Conservation (phyloP, 2,797 vertebrate species). For the Toxotes lorentzi region DNA sequence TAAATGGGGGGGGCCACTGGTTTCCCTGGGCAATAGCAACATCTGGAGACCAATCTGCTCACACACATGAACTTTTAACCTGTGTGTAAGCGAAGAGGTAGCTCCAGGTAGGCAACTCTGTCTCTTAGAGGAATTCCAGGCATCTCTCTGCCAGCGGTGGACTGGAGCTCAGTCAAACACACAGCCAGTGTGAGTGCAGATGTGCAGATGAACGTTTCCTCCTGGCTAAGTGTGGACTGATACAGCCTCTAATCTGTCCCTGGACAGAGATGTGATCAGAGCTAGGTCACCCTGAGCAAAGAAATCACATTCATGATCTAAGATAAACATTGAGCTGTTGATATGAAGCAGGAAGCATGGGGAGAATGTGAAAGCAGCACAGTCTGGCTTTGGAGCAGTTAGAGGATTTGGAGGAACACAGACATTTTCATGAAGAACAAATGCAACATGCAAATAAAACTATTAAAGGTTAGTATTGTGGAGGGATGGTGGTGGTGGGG, state of each 20-base stretch:
- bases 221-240: constrained; percentile 5
- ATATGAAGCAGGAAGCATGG: constrained; percentile 6
- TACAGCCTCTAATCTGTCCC: constrained; percentile 2
- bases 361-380: not conserved
- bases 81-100: not conserved
- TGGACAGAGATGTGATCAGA: not conserved
- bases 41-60: constrained; percentile 50
- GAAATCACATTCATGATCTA: constrained; percentile 5
- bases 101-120: constrained; percentile 24
- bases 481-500: no score
- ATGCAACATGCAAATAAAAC: not conserved
- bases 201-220: constrained; percentile 5
- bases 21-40: constrained; percentile 47
- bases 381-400: not conserved
- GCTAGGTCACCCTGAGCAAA: constrained; percentile 13
- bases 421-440: no score
- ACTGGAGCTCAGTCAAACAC: not conserved
- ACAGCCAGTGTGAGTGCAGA: constrained; percentile 3
- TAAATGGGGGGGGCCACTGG: constrained; percentile 24
- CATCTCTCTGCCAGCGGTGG: not conserved
- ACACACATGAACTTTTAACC: constrained; percentile 42
- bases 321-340: not conserved
- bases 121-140: constrained; percentile 14
- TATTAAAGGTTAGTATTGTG: no score
- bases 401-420: not conserved